Percentiles rank a stretch among this genome's conserved stretches.
Conservation (phyloP, 2,113 vertebrate species). For the Labeo catla region DNA sequence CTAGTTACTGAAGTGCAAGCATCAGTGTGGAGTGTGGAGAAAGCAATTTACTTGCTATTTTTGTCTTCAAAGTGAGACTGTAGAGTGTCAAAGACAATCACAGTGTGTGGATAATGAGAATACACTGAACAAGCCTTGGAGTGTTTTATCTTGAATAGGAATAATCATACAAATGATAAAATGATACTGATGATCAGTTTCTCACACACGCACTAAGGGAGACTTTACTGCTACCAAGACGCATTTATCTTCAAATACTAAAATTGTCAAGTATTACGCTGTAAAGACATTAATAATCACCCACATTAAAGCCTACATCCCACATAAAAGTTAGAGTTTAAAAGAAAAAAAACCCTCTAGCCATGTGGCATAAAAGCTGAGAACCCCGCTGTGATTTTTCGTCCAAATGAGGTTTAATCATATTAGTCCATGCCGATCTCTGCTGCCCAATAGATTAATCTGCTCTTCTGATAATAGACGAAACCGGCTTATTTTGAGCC, state of each 20-base stretch:
- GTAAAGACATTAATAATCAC: neutral
- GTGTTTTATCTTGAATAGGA: slow-evolving; percentile 20
- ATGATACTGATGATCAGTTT: neutral
- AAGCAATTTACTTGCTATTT: slow-evolving; percentile 3
- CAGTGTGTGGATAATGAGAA: slow-evolving; percentile 16
- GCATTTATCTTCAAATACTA: neutral
- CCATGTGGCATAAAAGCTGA: neutral
- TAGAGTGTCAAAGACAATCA: slow-evolving; percentile 30
- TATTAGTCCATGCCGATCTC: slow-evolving; percentile 6
- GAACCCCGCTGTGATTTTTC: slow-evolving; percentile 6
- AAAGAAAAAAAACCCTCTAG: neutral
- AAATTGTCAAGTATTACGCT: neutral
- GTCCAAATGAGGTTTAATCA: slow-evolving; percentile 15
- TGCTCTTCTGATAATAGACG: neutral
- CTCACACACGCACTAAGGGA: neutral
- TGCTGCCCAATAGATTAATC: slow-evolving; percentile 6
- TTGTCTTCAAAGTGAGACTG: slow-evolving; percentile 19
- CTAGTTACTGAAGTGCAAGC: neutral
- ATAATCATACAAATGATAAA: slow-evolving; percentile 14
- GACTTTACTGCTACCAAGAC: neutral
- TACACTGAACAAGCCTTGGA: slow-evolving; percentile 1
- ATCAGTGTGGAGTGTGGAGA: neutral
- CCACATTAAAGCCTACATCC: neutral
- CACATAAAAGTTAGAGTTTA: slow-evolving; percentile 11
- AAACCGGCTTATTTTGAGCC: slow-evolving; percentile 23